These are phyloP conservation scores for Orientallactaga bullata DNA, from an alignment of 2,113 vertebrate species.

Conservation along the genomic window DNA sequence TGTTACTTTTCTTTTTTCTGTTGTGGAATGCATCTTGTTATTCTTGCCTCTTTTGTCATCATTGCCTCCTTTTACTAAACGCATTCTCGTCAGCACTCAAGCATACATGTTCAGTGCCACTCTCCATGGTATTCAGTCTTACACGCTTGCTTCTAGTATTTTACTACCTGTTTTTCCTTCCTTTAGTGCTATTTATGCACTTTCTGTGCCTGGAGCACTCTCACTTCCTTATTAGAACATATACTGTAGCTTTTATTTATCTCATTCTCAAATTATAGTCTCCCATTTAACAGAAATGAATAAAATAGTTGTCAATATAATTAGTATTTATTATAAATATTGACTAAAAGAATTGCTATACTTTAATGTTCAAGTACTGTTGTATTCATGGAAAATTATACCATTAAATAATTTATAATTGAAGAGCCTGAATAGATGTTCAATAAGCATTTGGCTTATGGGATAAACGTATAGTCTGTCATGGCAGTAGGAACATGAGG, in stretches of 20 bases:
- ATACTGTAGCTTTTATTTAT: not conserved
- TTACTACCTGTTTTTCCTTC: not conserved
- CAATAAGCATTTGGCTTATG: not conserved
- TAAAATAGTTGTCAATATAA: conserved; percentile 16
- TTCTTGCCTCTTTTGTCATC: not conserved
- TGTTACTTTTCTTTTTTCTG: not conserved
- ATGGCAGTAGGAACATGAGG: not conserved
- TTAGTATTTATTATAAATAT: conserved; percentile 10
- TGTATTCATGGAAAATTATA: not conserved
- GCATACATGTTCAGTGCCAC: not conserved
- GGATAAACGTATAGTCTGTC: not conserved
- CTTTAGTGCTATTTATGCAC: not conserved
- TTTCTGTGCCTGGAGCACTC: not conserved
- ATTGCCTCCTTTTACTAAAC: not conserved
- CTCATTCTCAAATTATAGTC: not conserved
- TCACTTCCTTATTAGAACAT: not conserved
- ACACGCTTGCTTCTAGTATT: not conserved
- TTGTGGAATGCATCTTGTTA: not conserved
- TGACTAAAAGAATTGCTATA: not conserved
- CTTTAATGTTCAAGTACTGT: conserved; percentile 30
- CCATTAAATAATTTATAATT: not conserved
- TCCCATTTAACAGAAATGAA: not conserved
- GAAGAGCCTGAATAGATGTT: conserved; percentile 20
- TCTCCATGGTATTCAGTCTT: not conserved
- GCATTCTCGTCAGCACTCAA: not conserved